phyloP scores from a whole-genome alignment of 2,113 vertebrate genomes.

The Chroicocephalus ridibundus region DNA sequence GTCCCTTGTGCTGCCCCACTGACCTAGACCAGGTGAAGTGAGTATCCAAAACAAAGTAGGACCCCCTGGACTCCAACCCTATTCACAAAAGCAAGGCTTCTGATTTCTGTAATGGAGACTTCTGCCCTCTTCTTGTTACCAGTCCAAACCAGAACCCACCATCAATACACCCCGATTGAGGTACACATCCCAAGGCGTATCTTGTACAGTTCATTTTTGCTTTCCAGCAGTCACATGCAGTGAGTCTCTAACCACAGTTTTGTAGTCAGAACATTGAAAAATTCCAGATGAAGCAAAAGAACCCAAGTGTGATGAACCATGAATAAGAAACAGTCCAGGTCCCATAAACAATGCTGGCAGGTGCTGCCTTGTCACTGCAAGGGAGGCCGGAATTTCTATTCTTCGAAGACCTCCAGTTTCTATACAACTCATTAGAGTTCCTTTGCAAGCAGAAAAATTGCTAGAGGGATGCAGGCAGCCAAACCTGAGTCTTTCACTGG shows the following conservation, averaged over 20 bases:
- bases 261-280: not conserved
- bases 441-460: not conserved
- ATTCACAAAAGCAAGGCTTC: not conserved
- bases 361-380: not conserved
- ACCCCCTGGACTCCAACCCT: not conserved
- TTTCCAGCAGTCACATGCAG: not conserved
- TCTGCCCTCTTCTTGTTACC: not conserved
- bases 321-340: not conserved
- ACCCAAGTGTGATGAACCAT: not conserved
- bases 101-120: not conserved
- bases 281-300: not conserved
- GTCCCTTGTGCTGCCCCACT: not conserved
- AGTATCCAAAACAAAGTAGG: not conserved
- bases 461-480: not conserved
- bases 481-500: not conserved
- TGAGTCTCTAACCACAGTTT: not conserved
- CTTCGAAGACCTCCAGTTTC: not conserved
- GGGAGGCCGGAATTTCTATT: not conserved
- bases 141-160: not conserved
- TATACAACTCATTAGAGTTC: not conserved
- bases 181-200: not conserved
- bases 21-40: not conserved
- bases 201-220: not conserved
- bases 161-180: not conserved
- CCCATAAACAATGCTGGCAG: not conserved